Evolutionary conservation across 1,140 invertebrate genomes (phyloP), one percentile per base, ranked within the genome.

Genomic region (Apolygus lucorum): DNA sequence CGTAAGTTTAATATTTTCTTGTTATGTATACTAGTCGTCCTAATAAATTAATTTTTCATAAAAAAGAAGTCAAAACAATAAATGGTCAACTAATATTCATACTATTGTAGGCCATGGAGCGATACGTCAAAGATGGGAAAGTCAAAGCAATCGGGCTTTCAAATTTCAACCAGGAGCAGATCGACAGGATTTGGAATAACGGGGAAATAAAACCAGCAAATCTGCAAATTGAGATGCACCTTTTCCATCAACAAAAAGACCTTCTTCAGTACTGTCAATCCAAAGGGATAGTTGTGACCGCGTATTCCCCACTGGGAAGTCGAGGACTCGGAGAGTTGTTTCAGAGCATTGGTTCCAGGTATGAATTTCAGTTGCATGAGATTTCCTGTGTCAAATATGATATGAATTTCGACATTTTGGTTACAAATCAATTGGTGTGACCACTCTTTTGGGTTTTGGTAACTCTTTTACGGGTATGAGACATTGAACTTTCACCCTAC

Each of bases 211-310:
- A 29, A n/a, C 74, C 74, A 13, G 59, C 71, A n/a, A 67, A 42
- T 24, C 24, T 78, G 14, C 79, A 85, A 79, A 78, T 87, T 34
- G 74, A 88, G 75, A 74, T 80, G 52, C 82, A 86, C 75, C 75
- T 78, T 0, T 83, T 82, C 72, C 78, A 81, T 52, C 82, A 83
- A 68, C 84, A 86, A 74, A 76, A 75, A 1, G 72, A 77, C 25
- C 73, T 86, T 24, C 70, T 76, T 34, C 76, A 78, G 17, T 81
- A 79, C 70, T 85, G 83, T 74, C 70, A 76, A 52, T 49, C 75
- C 29, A 74, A 79, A 29, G 73, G 76, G 4, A 82, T 85, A 28
- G 71, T 75, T 24, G 71, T 85, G 2, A 80, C 78, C 28, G 83
- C 83, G 1, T 86, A 84, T 72, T 77, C 78, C 21, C 81, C 84